Base-by-base conservation (phyloP, 2,888 invertebrate genomes). In the Cecidostiba fungosa region DNA sequence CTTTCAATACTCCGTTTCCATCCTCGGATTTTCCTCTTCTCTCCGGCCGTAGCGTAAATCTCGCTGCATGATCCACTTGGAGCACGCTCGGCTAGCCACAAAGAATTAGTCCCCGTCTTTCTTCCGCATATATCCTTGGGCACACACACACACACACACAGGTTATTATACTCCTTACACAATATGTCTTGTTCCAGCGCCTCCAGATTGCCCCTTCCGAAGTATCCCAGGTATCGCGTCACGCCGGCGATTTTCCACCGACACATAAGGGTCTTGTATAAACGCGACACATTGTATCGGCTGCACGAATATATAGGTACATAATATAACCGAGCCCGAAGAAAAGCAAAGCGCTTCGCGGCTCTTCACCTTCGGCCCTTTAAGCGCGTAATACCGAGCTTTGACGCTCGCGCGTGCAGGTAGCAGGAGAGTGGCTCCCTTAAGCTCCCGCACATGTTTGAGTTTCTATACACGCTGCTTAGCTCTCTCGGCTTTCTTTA, bases 1-100 rank as follows among this genome's bases (percentile, higher is more conserved):
- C 23, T 59, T 59, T 59, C 54, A 59, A 59, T 59, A 23, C 23
- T 59, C 8, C 54, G 66, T 26, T 14, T 26, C 16, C 29, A 26
- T 12, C 23, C 29, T 29, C 66, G 66, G 29, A 26, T 26, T 47
- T 50, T 47, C 14, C 70, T 70, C 50, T 50, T 32, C 69, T 50
- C 43, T 29, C 10, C 14, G 1, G 3, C 23, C 19, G 3, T 16
- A 66, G 43, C 70, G 69, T 39, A 69, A 77, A 78, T 78, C 36
- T 54, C 36, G 43, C 19, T 78, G 74, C n/a, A 59, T 78, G 82
- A 82, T 85, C 82, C 91, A 92, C 92, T 92, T 90, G 91, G 89
- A 89, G 90, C 91, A 93, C 91, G 93, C 91, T 92, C 91, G 92
- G 92, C 92, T 93, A 91, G 90, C 93, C 93, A 91, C 92, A 92